Evolutionary conservation across 2,113 vertebrate genomes (phyloP).

Genomic region (Agelaius phoeniceus): DNA sequence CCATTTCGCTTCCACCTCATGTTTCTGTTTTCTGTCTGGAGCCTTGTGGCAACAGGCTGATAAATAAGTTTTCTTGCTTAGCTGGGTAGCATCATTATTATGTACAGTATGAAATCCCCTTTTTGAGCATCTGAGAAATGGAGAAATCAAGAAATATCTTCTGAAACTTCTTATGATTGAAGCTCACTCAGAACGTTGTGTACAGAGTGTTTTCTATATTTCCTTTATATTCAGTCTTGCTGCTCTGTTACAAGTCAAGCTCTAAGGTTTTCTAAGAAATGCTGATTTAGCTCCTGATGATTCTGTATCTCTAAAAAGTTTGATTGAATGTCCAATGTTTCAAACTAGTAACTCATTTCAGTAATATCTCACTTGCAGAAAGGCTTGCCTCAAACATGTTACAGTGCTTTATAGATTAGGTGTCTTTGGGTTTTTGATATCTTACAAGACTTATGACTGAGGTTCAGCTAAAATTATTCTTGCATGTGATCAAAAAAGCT

Average conservation of each 20-base stretch:
- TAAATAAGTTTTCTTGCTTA: background rate
- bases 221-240: background rate
- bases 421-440: background rate
- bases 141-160: background rate
- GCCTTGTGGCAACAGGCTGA: background rate
- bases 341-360: background rate
- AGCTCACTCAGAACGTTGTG: background rate
- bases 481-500: background rate
- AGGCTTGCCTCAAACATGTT: background rate
- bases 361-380: background rate
- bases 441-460: background rate
- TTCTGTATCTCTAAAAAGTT: background rate
- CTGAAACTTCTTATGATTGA: background rate
- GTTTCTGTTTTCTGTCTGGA: background rate
- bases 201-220: background rate
- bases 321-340: background rate
- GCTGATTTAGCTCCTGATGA: background rate
- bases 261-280: background rate
- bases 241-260: background rate
- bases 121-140: background rate
- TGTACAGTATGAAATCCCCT: background rate
- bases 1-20: background rate
- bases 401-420: background rate
- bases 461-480: background rate
- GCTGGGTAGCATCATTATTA: background rate